phyloP scores from a whole-genome alignment of 1,140 invertebrate species.

The Eufriesea mexicana region DNA sequence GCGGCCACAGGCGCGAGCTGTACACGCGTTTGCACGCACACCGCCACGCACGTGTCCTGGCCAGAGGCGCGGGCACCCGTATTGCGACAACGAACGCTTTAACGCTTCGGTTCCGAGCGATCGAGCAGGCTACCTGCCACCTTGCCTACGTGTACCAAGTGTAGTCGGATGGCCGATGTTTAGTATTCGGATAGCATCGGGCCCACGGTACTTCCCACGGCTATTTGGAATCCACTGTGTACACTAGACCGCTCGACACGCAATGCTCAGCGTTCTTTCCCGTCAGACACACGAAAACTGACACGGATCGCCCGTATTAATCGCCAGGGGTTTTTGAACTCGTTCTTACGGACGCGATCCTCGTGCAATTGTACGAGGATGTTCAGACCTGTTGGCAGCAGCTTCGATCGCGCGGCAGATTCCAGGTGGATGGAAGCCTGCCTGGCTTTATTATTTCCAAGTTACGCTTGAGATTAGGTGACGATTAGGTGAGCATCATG shows the following conservation, averaged over 20 bases:
- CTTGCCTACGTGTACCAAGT: slow-evolving; percentile 21
- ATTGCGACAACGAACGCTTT: slow-evolving; percentile 51
- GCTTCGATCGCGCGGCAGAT: no score
- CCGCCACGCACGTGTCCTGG: neutral
- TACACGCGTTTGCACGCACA: neutral
- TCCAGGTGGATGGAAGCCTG: no score
- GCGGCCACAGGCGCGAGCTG: neutral
- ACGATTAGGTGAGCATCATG: no score
- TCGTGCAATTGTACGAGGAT: no score
- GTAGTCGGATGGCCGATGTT: slow-evolving; percentile 56
- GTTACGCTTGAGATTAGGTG: no score
- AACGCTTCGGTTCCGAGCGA: slow-evolving; percentile 57
- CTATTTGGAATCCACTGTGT: slow-evolving; percentile 77
- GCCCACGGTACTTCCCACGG: slow-evolving; percentile 79
- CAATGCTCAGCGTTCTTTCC: slow-evolving; percentile 54
- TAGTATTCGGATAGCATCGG: slow-evolving; percentile 76
- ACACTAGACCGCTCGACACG: slow-evolving; percentile 64
- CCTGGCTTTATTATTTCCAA: no score
- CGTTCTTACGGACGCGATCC: no score
- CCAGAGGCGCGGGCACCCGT: slow-evolving; percentile 25
- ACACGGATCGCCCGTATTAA: neutral
- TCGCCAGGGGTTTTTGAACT: neutral
- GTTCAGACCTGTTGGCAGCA: no score
- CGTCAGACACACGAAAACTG: slow-evolving; percentile 64
- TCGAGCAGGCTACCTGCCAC: slow-evolving; percentile 39